Evolutionary conservation across 2,113 vertebrate species (phyloP), one percentile per base, ranked within the genome.

Genomic region (Sander vitreus): DNA sequence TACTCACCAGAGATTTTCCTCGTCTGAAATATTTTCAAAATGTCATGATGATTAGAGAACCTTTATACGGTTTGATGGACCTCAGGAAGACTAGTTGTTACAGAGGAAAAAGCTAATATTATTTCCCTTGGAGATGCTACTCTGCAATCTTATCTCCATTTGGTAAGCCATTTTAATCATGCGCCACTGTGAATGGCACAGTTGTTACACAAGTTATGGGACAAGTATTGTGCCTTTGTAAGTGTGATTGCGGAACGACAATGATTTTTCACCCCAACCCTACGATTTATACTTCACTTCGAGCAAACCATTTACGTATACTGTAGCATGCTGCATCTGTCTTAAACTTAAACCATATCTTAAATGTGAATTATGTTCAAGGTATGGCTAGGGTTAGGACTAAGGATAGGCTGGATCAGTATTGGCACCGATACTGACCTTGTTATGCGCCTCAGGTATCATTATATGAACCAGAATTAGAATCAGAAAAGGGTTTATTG

Each of bases 111-210:
- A 43, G 39, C 39, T 64, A 5, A 43, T 23, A 39, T 39, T 58
- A 19, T 74, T 48, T 53, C n/a, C 39, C 25, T 16, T 13, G 43
- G 30, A 36, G 36, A 51, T 6, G 1, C 13, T 47, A 8, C 21
- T 68, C 5, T 39, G 54, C 45, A 59, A 13, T 74, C 23, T 55
- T 19, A 23, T 55, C 16, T 51, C 19, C 13, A 51, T 68, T 45
- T 70, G 21, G 11, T 16, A 27, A 69, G 30, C 51, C 27, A 50
- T 59, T 58, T 77, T 50, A 33, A 59, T 77, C 53, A 59, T 7
- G 10, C 10, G 2, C 2, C 39, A 39, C 39, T 39, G 50, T 36
- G 30, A 69, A 13, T 36, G 45, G 12, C 19, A 16, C 14, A 62
- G 54, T 12, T 73, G 23, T n/a, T 48, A 36, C 8, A 51, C n/a